Evolutionary conservation across 2,113 vertebrate genomes (phyloP).

Genomic region (Taurulus bubalis): DNA sequence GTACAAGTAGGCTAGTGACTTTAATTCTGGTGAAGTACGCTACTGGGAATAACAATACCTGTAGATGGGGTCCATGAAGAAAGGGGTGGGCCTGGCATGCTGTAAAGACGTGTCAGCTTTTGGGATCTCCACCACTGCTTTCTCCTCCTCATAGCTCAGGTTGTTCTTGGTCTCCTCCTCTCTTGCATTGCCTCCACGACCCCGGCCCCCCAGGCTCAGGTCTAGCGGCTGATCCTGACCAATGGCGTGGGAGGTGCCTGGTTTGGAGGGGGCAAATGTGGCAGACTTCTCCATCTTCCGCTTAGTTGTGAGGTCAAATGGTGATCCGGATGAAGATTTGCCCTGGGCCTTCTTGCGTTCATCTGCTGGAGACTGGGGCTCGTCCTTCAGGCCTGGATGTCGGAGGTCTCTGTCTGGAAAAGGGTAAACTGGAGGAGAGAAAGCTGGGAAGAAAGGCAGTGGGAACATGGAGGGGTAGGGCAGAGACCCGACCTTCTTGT

Average conservation of each 20-base stretch:
- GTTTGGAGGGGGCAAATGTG: constrained; percentile 83
- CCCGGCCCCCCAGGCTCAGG: constrained; percentile 90
- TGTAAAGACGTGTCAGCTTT: constrained; percentile 92
- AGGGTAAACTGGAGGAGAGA: constrained; percentile 97
- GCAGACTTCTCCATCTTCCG: constrained; percentile 92
- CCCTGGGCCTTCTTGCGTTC: constrained; percentile 91
- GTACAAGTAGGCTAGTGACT: background rate
- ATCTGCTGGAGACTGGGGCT: constrained; percentile 88
- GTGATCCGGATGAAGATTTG: constrained; percentile 89
- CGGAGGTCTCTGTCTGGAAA: constrained; percentile 95
- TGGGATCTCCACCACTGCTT: constrained; percentile 84
- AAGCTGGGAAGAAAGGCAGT: constrained; percentile 97
- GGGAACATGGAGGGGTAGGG: constrained; percentile 99
- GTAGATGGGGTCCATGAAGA: constrained; percentile 99
- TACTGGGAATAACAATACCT: constrained; percentile 89
- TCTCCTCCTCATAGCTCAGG: constrained; percentile 89
- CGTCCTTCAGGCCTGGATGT: constrained; percentile 89
- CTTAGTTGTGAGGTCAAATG: constrained; percentile 98
- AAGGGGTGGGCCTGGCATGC: constrained; percentile 95
- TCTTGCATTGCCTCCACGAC: constrained; percentile 85
- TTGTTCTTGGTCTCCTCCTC: constrained; percentile 87
- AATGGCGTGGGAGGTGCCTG: constrained; percentile 79
- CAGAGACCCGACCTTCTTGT: constrained; percentile 95
- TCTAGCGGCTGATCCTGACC: constrained; percentile 96
- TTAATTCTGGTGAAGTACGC: background rate